Evolutionary conservation across 2,888 invertebrate genomes (phyloP).

Genomic region (Pterostichus madidus): DNA sequence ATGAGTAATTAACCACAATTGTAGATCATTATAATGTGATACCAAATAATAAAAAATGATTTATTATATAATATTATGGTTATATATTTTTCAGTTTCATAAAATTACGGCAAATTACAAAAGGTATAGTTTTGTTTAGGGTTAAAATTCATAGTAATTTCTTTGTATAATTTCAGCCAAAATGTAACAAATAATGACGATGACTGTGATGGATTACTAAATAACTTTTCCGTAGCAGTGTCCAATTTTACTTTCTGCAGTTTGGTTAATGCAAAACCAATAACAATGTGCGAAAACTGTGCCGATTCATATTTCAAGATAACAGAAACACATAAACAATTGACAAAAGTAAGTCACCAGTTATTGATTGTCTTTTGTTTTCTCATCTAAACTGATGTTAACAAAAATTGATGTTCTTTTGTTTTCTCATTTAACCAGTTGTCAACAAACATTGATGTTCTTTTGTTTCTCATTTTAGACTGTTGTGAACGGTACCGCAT

Average conservation of each 20-base stretch:
- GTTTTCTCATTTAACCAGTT: constrained; percentile 67
- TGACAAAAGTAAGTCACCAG: constrained; percentile 75
- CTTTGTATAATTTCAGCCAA: constrained; percentile 14
- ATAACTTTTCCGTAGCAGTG: constrained; percentile 79
- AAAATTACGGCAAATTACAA: constrained; percentile 24
- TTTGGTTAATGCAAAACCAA: constrained; percentile 81
- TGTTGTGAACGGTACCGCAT: constrained; percentile 78
- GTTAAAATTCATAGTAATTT: not conserved
- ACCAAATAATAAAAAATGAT: constrained; percentile 34
- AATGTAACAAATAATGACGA: not conserved
- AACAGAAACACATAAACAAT: constrained; percentile 78
- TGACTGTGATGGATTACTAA: constrained; percentile 59
- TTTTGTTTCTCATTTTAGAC: constrained; percentile 70
- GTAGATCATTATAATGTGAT: constrained; percentile 14
- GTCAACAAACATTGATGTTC: not conserved
- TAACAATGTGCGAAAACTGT: constrained; percentile 82
- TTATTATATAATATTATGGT: constrained; percentile 43
- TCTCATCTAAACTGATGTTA: no score
- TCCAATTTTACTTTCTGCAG: constrained; percentile 82
- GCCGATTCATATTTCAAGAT: constrained; percentile 79
- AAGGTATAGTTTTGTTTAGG: constrained; percentile 3
- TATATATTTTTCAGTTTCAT: constrained; percentile 36
- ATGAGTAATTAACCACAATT: constrained; percentile 16
- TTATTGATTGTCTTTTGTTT: not conserved
- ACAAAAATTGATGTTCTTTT: not conserved